A percentile compares a stretch with the other conserved stretches of the same genome.
Evolutionary conservation across 2,888 invertebrate genomes (phyloP).

Genomic region (Micropterix aruncella): DNA sequence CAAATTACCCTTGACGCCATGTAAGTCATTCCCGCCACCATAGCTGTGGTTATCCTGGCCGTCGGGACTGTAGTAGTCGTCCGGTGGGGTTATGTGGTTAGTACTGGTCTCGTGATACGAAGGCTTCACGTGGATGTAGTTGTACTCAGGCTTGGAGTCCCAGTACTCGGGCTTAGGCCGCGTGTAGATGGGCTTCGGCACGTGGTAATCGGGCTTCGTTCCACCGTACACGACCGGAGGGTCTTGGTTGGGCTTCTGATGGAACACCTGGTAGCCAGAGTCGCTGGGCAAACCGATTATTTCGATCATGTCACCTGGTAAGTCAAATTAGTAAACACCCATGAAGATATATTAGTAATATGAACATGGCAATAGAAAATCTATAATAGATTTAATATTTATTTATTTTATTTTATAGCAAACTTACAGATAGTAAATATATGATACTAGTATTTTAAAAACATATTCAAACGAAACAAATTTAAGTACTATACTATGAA

Average conservation of each 20-base stretch:
- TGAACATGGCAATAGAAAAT: too few species aligned
- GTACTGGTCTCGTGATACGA: conserved; percentile 33
- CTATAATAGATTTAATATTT: too few species aligned
- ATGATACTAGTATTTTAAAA: too few species aligned
- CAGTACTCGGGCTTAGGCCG: conserved; percentile 25
- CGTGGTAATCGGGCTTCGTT: conserved; percentile 17
- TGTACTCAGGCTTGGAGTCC: conserved; percentile 18
- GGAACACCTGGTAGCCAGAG: conserved; percentile 26
- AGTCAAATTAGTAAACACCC: conserved; percentile 4
- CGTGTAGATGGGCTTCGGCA: conserved; percentile 18
- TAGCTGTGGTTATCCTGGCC: conserved; percentile 22
- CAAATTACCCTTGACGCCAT: not conserved
- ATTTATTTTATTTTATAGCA: too few species aligned
- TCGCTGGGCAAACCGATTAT: conserved; percentile 37
- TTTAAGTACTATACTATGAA: too few species aligned
- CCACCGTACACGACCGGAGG: conserved; percentile 34
- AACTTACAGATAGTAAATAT: too few species aligned
- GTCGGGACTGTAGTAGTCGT: conserved; percentile 22
- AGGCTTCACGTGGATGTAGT: conserved; percentile 34
- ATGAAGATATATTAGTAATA: too few species aligned
- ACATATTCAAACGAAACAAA: too few species aligned
- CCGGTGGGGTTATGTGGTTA: conserved; percentile 17
- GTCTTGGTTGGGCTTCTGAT: conserved; percentile 27
- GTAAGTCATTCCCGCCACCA: conserved; percentile 2
- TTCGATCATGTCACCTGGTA: conserved; percentile 37